Base-by-base conservation (phyloP, 35 echinoderm and acorn worm species). In the Amphiura filiformis region DNA sequence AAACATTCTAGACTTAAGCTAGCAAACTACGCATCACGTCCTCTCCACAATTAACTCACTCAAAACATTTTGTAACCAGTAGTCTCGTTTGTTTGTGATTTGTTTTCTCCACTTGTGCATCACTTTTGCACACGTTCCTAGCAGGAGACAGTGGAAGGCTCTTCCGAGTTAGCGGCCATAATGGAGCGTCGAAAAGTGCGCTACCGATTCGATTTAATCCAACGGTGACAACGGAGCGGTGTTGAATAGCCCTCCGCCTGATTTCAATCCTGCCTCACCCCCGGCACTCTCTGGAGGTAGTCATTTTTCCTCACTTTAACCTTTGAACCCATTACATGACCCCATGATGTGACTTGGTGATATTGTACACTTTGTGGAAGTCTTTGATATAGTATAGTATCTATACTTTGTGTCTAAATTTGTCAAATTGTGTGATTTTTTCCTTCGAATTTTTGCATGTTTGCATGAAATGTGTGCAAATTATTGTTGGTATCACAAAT, bases 171-270 rank as follows among this genome's bases (percentile, higher is more conserved):
- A 20, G 52, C 86, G 26, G 87, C 91, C 13, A 97, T 97, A 0
- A 97, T 97, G 94, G 79, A 93, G 23, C 77, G 91, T 79, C 56
- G 94, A 22, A 97, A 97, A 81, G 88, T 83, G 35, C 83, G 91
- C 31, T 83, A n/a, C 87, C 35, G 91, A 90, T 44, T 49, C 49
- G 9, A 42, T 76, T 57, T 38, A 80, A 76, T 70, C 81, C n/a
- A 84, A 79, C 77, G 81, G 52, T 39, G 81, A 42, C 18, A 33
- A n/a, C n/a, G n/a, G n/a, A 32, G 31, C 38, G 52, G 38, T 47
- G 17, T 56, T 83, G 32, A 42, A 31, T 32, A 38, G 75, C 23
- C 91, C 91, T 36, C 94, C 94, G 28, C 94, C 94, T 23, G 91
- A 97, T 76, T 97, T 97, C 87, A 89, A 83, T 64, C 94, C 94